Evolutionary conservation across 2,797 vertebrate genomes (phyloP), one percentile per base, ranked within the genome.

Genomic region (Pogonophryne albipinna): DNA sequence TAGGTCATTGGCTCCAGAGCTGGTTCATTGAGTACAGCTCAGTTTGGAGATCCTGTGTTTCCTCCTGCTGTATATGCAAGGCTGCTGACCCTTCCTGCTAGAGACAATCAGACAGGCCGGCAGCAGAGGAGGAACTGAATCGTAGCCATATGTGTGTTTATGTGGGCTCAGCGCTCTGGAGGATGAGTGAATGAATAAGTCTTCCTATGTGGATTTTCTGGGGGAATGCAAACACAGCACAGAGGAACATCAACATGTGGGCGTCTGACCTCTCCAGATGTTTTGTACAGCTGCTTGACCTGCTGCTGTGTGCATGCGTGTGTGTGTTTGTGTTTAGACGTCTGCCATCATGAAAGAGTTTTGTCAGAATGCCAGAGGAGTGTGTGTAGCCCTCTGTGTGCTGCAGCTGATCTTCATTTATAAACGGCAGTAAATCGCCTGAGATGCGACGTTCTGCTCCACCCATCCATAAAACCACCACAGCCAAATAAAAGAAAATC

Each of bases 251-350:
- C 68, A 80, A 71, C 67, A 70, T 82, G 87, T 88, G 82, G 89
- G 85, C 27, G 85, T 78, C 58, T 64, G 84, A 85, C 72, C 68
- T 82, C 60, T 79, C 80, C 92, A 93, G 90, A 94, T 94, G 92
- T 86, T 87, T 88, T 85, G 79, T 76, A 74, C 92, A 95, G 93
- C 92, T 95, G 94, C 63, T 44, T 65, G 76, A 70, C 75, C 78
- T 8, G 19, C 19, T 63, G 80, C 76, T 85, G 70, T 20, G 65
- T 76, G 53, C 66, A 31, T 44, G 52, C 67, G 61, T 15, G 4
- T 74, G 4, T 74, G 66, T 76, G 76, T 85, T 81, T 86, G 71
- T 75, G 71, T 66, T 12, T 52, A 42, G 66, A 55, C 46, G 15
- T 67, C 44, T 76, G 73, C 42, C 6, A 31, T 77, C 45, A 41